A percentile compares a stretch with the other conserved stretches of the same genome.
phyloP scores from a whole-genome alignment of 1,140 invertebrate genomes.

The Heliconius melpomene region DNA sequence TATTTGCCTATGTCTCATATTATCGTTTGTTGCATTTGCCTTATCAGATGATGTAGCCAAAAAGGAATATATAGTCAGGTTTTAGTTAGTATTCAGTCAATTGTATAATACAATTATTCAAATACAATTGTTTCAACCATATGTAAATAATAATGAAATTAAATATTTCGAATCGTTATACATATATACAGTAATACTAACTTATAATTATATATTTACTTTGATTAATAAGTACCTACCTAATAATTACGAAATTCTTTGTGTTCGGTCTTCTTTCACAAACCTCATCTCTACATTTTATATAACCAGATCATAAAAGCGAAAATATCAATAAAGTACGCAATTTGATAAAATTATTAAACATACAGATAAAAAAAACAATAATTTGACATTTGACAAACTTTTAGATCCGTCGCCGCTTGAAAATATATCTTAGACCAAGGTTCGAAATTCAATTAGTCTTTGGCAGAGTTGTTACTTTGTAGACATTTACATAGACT shows the following conservation, averaged over 20 bases:
- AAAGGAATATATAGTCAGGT: too few relatives aligned
- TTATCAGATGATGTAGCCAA: too few relatives aligned
- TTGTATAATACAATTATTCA: too few relatives aligned
- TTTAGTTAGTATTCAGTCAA: too few relatives aligned
- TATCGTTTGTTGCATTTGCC: too few relatives aligned
- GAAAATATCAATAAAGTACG: not conserved
- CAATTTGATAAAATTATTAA: not conserved
- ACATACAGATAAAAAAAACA: not conserved
- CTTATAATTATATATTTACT: too few relatives aligned
- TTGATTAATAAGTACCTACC: too few relatives aligned
- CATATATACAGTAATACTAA: too few relatives aligned
- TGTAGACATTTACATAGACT: conserved; percentile 40
- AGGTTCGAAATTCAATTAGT: conserved; percentile 39
- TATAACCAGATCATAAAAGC: not conserved
- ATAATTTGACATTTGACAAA: not conserved
- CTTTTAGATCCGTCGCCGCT: not conserved
- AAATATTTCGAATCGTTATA: too few relatives aligned
- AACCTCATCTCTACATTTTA: not conserved
- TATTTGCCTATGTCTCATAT: too few relatives aligned
- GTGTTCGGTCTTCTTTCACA: not conserved
- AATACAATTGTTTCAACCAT: too few relatives aligned
- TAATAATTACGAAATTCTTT: not conserved
- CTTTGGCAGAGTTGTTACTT: conserved; percentile 45
- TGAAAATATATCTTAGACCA: conserved; percentile 1
- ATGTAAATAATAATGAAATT: too few relatives aligned